phyloP scores from a whole-genome alignment of 2,113 vertebrate species.

The Neolamprologus caudopunctatus region DNA sequence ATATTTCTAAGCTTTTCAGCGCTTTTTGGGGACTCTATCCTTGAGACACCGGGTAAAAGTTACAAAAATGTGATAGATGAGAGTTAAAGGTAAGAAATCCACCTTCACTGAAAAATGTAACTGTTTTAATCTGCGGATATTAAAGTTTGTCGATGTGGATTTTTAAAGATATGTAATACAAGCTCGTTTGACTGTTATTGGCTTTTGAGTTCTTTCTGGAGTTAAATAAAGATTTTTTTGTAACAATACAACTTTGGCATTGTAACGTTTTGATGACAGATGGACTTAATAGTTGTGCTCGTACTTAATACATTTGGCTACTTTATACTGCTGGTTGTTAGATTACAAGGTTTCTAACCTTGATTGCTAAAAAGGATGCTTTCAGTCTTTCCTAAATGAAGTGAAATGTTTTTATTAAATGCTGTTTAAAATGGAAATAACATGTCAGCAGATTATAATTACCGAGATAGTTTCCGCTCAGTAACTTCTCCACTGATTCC shows the following conservation, averaged over 20 bases:
- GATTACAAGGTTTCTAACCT: background rate
- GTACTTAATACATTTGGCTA: background rate
- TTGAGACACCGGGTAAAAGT: background rate
- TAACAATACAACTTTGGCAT: fast-evolving
- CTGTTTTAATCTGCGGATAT: background rate
- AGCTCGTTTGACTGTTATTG: background rate
- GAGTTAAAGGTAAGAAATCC: background rate
- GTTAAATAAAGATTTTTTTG: background rate
- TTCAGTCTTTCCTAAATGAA: background rate
- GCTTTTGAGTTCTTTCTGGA: background rate
- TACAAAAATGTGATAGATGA: background rate
- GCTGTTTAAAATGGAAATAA: background rate
- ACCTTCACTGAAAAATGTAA: background rate
- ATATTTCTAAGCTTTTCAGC: too few relatives aligned
- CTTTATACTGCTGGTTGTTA: background rate
- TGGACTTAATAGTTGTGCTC: background rate
- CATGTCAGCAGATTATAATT: background rate
- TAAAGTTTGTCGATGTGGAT: fast-evolving
- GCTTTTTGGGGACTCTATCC: background rate
- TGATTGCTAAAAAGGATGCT: background rate
- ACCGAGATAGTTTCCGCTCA: fast-evolving
- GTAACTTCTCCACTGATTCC: background rate
- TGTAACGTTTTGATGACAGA: background rate
- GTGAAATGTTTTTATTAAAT: background rate
- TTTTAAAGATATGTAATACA: fast-evolving